Conservation (phyloP, 1,140 invertebrate genomes). For the Lerema accius region DNA sequence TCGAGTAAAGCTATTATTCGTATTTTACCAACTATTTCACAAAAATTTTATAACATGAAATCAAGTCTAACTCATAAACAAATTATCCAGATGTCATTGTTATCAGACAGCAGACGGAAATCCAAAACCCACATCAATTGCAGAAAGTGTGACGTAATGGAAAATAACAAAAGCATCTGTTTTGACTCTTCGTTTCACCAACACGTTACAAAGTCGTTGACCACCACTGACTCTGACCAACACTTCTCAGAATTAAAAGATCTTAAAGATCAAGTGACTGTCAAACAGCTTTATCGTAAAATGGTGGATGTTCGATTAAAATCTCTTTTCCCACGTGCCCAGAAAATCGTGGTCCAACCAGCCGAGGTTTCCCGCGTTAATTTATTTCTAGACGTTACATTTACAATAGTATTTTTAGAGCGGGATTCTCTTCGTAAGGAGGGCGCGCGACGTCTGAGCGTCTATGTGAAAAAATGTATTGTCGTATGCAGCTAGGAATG, state of each 20-base stretch:
- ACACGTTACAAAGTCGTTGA: too few relatives aligned
- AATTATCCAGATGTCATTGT: neutral
- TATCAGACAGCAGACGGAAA: too few relatives aligned
- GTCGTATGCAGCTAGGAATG: conserved; percentile 23
- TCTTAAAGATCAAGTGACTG: neutral
- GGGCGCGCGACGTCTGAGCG: conserved; percentile 40
- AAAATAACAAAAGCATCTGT: too few relatives aligned
- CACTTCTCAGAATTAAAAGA: neutral
- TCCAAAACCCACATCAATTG: too few relatives aligned
- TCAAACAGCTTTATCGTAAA: conserved; percentile 36
- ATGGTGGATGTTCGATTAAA: conserved; percentile 44
- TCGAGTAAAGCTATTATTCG: neutral
- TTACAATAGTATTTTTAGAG: conserved; percentile 64
- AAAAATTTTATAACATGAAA: too few relatives aligned
- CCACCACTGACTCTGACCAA: neutral
- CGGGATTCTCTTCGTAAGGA: conserved; percentile 46
- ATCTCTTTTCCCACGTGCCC: conserved; percentile 50
- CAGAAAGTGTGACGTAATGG: too few relatives aligned
- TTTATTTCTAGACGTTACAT: conserved; percentile 69
- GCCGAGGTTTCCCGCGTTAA: conserved; percentile 50
- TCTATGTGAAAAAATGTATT: conserved; percentile 23
- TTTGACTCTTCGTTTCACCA: too few relatives aligned
- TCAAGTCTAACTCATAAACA: neutral
- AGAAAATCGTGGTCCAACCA: conserved; percentile 47
- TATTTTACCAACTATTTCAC: too few relatives aligned